Base-by-base conservation (phyloP, 2,113 vertebrate species). In the Leucoraja erinaceus region DNA sequence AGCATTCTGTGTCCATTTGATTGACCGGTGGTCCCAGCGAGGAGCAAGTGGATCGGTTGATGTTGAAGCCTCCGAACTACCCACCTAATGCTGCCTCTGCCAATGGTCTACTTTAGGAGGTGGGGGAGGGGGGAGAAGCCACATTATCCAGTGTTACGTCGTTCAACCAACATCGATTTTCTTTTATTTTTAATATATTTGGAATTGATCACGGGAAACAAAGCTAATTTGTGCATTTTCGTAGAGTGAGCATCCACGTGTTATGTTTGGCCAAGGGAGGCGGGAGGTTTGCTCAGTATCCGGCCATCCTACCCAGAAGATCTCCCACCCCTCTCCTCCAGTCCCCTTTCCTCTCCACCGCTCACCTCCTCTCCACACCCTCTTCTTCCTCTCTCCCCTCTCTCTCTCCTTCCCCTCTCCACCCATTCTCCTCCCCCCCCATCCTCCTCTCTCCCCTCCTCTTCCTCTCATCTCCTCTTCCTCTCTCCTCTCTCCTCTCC, bases 261-360 rank as follows among this genome's bases (percentile, higher is more conserved):
- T 96, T 96, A 96, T 95, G 96, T 96, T 97, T 96, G 38, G 97
- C 96, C 97, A 97, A 97, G 96, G 96, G 95, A 96, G 96, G 9
- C 96, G 97, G 95, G 95, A 97, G 96, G 96, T 96, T 97, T 97
- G 97, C 97, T 97, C 96, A 96, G 96, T 97, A 96, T 97, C 97
- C 97, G 96, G 95, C 96, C 96, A 96, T 97, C 96, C 96, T 97
- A 96, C 96, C 95, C 96, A 96, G 97, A 96, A 96, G 96, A 77
- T 91, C 31, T 93, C 81, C 25, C 10, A n/a, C 79, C 20, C 54
- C 54, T 59, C 96, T 92, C 78, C 18, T 96, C 10, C 72, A 31
- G 8, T 59, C 54, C 56, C 14, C 95, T 96, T 96, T 97, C 76
- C 96, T 95, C 12, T 4, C 38, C 38, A 47, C 38, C 3, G 38